Conservation (phyloP, 2,888 invertebrate species). For the Deilephila porcellus region DNA sequence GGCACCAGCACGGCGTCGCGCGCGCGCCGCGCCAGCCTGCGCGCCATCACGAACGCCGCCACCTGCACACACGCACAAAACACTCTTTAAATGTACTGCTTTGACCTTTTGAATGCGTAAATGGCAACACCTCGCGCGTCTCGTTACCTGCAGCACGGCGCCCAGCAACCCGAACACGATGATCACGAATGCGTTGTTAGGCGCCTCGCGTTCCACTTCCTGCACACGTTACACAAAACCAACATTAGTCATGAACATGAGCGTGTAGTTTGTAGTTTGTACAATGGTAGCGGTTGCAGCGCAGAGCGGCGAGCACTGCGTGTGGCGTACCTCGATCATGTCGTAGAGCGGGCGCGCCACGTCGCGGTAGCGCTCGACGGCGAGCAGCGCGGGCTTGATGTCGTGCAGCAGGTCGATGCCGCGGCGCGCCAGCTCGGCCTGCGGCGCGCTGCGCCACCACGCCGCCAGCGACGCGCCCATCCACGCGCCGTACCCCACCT, state of each 20-base stretch:
- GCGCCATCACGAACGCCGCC: conserved; percentile 72
- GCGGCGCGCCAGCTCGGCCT: conserved; percentile 77
- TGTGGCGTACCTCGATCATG: conserved; percentile 70
- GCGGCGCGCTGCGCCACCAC: conserved; percentile 76
- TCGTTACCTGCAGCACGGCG: conserved; percentile 65
- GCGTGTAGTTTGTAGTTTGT: too few species aligned
- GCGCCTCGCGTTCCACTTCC: conserved; percentile 80
- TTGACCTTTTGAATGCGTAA: background rate
- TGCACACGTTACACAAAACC: conserved; percentile 42
- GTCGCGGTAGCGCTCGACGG: conserved; percentile 73
- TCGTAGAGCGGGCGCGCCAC: conserved; percentile 72
- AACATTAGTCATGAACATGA: background rate
- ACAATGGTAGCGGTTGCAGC: too few species aligned
- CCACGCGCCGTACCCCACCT: conserved; percentile 79
- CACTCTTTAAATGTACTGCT: background rate
- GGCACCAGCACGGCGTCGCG: conserved; percentile 38
- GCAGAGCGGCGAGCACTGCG: background rate
- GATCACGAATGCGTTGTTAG: conserved; percentile 76
- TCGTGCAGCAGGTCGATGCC: conserved; percentile 77
- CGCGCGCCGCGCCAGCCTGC: conserved; percentile 50
- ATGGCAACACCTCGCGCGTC: too few species aligned
- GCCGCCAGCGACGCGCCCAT: conserved; percentile 74
- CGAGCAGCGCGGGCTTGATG: conserved; percentile 78
- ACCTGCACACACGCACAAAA: conserved; percentile 50
- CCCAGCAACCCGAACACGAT: conserved; percentile 68